Conservation (phyloP, 1,140 invertebrate species). For the Chlorops oryzae region DNA sequence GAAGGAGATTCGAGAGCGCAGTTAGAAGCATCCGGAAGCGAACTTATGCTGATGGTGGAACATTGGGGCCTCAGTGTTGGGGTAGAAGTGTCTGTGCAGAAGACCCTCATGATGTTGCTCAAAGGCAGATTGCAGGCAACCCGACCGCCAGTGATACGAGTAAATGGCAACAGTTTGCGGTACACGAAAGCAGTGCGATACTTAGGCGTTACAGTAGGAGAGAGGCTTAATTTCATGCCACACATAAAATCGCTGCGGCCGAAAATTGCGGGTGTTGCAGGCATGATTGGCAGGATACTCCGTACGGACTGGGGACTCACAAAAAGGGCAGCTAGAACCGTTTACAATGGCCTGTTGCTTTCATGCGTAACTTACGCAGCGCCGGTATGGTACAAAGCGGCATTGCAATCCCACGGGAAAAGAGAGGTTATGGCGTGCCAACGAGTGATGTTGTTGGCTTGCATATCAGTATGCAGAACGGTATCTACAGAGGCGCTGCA, state of each 20-base stretch:
- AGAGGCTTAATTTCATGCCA: neutral
- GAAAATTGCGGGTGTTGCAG: neutral
- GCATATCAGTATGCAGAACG: conserved; percentile 4
- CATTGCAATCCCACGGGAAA: neutral
- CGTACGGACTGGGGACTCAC: neutral
- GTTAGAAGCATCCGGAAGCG: too few species aligned
- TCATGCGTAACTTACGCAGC: too few species aligned
- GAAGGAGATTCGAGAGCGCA: too few species aligned
- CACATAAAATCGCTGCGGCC: neutral
- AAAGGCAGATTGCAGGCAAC: neutral
- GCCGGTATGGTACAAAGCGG: neutral
- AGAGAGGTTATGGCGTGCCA: conserved; percentile 6
- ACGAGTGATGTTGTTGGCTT: conserved; percentile 9
- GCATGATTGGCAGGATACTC: neutral
- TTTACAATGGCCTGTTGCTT: neutral
- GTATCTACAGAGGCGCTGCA: conserved; percentile 14
- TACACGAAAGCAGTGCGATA: neutral
- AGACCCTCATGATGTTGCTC: neutral
- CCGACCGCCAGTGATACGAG: neutral
- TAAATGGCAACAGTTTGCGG: neutral
- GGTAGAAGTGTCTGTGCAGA: too few species aligned
- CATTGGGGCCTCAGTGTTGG: too few species aligned
- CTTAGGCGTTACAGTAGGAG: neutral
- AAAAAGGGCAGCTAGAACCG: neutral
- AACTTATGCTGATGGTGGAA: too few species aligned